Conservation (phyloP, 2,888 invertebrate species). For the Zaprionus bogoriensis region DNA sequence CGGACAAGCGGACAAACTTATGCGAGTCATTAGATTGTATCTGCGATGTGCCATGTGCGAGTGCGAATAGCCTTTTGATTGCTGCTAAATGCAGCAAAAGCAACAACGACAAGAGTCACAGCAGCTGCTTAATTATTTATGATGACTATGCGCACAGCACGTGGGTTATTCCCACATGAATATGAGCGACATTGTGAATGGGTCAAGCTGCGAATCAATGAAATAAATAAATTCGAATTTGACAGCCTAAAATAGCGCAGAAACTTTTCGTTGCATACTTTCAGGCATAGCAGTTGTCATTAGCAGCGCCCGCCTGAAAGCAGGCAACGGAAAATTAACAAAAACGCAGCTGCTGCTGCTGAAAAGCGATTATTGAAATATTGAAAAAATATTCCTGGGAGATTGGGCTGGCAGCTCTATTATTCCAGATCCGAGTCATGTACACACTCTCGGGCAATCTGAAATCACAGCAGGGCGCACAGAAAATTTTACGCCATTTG, state of each 20-base stretch:
- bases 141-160: constrained; percentile 32
- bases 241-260: too few relatives aligned
- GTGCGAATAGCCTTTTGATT: constrained; percentile 30
- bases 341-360: neutral
- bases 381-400: neutral
- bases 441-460: constrained; percentile 43
- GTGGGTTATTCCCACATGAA: constrained; percentile 29
- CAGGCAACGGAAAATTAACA: constrained; percentile 42
- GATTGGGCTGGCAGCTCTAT: neutral
- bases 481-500: constrained; percentile 72
- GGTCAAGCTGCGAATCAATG: neutral
- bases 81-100: constrained; percentile 13
- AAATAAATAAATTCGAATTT: neutral
- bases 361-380: constrained; percentile 2
- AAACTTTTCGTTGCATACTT: constrained; percentile 31
- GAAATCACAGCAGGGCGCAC: constrained; percentile 64
- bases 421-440: constrained; percentile 24
- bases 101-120: constrained; percentile 9
- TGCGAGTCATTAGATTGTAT: constrained; percentile 66
- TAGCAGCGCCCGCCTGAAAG: constrained; percentile 30
- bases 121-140: constrained; percentile 45
- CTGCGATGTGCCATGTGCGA: constrained; percentile 14
- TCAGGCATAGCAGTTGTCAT: constrained; percentile 12
- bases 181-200: constrained; percentile 16
- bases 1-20: constrained; percentile 22